Base-by-base conservation (phyloP, 92 coral and sea anemone species). In the Parazoanthus darwini region DNA sequence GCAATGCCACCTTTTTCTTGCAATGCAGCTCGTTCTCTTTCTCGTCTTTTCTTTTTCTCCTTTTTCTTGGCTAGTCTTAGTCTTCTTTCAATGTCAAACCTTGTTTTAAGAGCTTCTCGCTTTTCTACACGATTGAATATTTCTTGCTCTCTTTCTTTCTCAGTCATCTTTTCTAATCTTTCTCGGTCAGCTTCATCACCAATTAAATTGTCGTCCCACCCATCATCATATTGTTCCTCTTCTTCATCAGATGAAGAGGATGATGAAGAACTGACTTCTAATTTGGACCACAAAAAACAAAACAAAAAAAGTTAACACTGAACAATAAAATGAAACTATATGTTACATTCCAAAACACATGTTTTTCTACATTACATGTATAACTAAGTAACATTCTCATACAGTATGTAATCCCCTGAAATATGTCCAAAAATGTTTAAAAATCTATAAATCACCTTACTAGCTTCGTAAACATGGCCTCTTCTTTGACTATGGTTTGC, bases 121-220 rank as follows among this genome's bases (percentile, higher is more conserved):
- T 94, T 92, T 73, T 97, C 99, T n/a, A 94, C 94, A 76, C 99
- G 96, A 79, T 97, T 95, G 86, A 90, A 97, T 14, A 97, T 90
- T 77, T 97, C 99, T 71, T 94, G 93, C 74, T 97, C 99, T 67
- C 99, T 46, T 81, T 97, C 99, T 85, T 94, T 95, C 80, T 97
- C 99, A 35, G 99, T 97, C 99, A 97, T 97, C 82, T 93, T 95
- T 36, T 93, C 98, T 79, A 97, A 91, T 91, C 96, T 93, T 80
- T 93, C 96, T 81, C 98, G 91, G 79, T 97, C 99, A 14, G 94
- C 99, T 51, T 95, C 97, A 78, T 97, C 99, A 16, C 99, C 99
- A 88, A 97, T 94, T 78, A 94, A 85, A 78, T 94, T 90, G 44
- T 95, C 99, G 80, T 97, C 99, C 97, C 96, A 94, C 36, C 96